Evolutionary conservation across 2,888 invertebrate species (phyloP), one percentile per base, ranked within the genome.

Genomic region (Perdita meconis): DNA sequence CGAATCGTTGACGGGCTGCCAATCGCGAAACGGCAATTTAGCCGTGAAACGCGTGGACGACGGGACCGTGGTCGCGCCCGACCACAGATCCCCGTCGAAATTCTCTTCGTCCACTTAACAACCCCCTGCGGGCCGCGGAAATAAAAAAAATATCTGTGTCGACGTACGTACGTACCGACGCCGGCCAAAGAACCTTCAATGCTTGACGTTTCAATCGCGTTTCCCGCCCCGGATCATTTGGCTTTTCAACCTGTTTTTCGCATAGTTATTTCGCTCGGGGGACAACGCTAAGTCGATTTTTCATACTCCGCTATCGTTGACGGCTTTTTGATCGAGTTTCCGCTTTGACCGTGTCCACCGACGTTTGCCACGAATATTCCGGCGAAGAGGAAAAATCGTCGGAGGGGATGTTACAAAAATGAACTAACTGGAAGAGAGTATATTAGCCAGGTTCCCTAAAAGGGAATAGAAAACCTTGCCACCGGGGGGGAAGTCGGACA

Each of bases 1-100:
- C 73, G 78, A 83, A 82, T 80, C 80, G 82, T 77, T 83, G 85
- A 83, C 83, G 80, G 82, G 66, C 78, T 85, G 85, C 85, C 85
- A 83, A 82, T 85, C 82, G 78, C 42, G 80, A 53, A 80, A 82
- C 83, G 68, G 83, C 85, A 85, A 85, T 85, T 85, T 85, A 79
- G 78, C 78, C 68, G 74, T 77, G 82, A 82, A 83, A 85, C 85
- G 75, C 53, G 74, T 67, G 67, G 72, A 75, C 30, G 72, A 75
- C 61, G 70, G 53, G 71, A 65, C 66, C 82, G 83, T 74, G 83
- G 83, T 76, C 67, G 73, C 59, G 64, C 61, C 53, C 73, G 69
- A 53, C 80, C 78, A 55, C 78, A 78, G 71, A 69, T n/a, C 70
- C 69, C 78, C 57, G 38, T 74, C 78, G 53, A 81, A 80, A 81